These are phyloP conservation scores for Danio jaintianensis DNA, from an alignment of 2,797 vertebrate species.

Conservation along the genomic window DNA sequence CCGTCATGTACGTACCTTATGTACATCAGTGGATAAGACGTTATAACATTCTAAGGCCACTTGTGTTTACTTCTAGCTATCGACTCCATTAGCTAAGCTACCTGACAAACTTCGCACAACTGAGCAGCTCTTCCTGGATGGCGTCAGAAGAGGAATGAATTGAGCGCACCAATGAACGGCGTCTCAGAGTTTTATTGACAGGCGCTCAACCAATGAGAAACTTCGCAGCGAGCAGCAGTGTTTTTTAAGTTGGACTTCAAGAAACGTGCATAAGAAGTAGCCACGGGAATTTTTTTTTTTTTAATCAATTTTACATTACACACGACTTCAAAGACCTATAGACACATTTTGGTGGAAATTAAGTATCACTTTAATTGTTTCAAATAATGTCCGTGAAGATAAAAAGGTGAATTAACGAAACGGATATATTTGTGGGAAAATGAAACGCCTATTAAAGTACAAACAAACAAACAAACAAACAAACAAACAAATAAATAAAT, in stretches of 20 bases:
- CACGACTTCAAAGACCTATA: neutral
- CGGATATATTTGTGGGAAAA: no score
- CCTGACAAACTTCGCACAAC: slow-evolving; percentile 67
- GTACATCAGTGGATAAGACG: slow-evolving; percentile 15
- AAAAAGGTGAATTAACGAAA: no score
- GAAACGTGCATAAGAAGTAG: neutral
- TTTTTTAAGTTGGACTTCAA: neutral
- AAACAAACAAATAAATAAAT: no score
- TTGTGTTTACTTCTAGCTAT: slow-evolving; percentile 66
- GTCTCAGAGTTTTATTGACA: slow-evolving; percentile 45
- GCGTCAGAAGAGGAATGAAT: slow-evolving; percentile 59
- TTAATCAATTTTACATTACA: neutral
- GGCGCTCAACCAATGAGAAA: slow-evolving; percentile 59
- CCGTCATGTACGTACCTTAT: slow-evolving; percentile 45
- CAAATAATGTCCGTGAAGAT: no score
- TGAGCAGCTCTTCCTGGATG: slow-evolving; percentile 72
- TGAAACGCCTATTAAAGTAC: no score
- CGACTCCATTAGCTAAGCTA: slow-evolving; percentile 63
- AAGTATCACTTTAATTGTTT: no score
- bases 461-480: no score
- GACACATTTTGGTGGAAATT: no score
- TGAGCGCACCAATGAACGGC: slow-evolving; percentile 62
- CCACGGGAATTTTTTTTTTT: no score
- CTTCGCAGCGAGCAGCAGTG: neutral
- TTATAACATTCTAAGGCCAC: slow-evolving; percentile 52